Evolutionary conservation across 2,113 vertebrate species (phyloP), one percentile per base, ranked within the genome.

Genomic region (Dipodomys ordii): DNA sequence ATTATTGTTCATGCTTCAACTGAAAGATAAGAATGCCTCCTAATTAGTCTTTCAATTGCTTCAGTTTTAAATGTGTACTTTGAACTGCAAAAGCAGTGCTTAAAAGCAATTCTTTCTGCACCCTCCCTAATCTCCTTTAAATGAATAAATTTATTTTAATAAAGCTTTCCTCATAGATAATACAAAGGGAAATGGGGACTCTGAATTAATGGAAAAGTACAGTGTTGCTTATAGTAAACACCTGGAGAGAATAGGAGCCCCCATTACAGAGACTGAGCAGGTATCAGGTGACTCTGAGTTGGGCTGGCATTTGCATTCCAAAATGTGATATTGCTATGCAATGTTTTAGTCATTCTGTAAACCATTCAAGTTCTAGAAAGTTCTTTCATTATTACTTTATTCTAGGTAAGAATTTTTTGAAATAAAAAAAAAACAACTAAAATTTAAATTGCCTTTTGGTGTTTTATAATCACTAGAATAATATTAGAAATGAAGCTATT

Each of bases 31-130:
- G 77, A n/a, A 81, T 72, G 25, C 71, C 67, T 83, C 92, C 72
- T 84, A 93, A 85, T 90, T 94, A 91, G 87, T 85, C 49, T 93
- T 91, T 91, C 62, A 76, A 44, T 82, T 81, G 44, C 32, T 94
- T 80, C 15, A 13, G 12, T 81, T 81, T 92, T 87, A 68, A 88
- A 89, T 73, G 23, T 87, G 30, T 93, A 53, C n/a, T 73, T 93
- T 80, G 91, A 89, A 78, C n/a, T 69, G 69, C 80, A 69, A 69
- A 93, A 80, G 16, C 85, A 39, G 19, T 57, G n/a, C 68, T 84
- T 95, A 89, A 91, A 95, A 68, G 46, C 28, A 71, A 5, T 87
- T 94, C 68, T 90, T 64, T 80, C 68, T 79, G 25, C 72, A 62
- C n/a, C 4, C 3, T 15, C 49, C 72, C 30, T 94, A 88, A 92